Base-by-base conservation (phyloP, 1,140 invertebrate genomes). In the Hypsibius dujardini region DNA sequence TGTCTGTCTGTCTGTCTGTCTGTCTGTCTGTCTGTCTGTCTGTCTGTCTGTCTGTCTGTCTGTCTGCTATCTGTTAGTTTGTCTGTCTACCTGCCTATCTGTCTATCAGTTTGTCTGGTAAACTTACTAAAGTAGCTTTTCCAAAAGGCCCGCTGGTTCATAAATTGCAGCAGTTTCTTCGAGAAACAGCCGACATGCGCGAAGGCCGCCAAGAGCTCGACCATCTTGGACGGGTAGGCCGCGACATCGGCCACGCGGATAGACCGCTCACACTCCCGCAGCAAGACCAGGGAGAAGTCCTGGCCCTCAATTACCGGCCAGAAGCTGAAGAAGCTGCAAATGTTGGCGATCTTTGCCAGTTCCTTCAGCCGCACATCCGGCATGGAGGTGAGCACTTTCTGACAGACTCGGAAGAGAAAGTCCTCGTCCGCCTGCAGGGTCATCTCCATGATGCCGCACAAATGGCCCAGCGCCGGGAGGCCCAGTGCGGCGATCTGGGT, bases 291-390 rank as follows among this genome's bases (percentile, higher is more conserved):
- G n/a, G 3, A 67, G 42, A 67, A 67, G 45, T 67, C 62, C 62
- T 14, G 12, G 3, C 7, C 62, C 7, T 42, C 42, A 42, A 67
- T 3, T 3, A 14, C 42, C 62, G 62, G 62, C 7, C 62, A 42
- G 62, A 67, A 67, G 45, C 45, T 67, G 7, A 67, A 67, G 7
- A 67, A 67, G 42, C 7, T 42, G 42, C 62, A 67, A 7, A 42
- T 67, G 12, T 67, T 7, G 62, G 7, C 3, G 42, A 67, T 67
- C 42, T 67, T 67, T 42, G 62, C 62, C 7, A 67, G 3, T 14
- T 67, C 62, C 42, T 67, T 67, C 42, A 67, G 45, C 42, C 62
- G 12, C 3, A 67, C 62, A 67, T 67, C 42, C 7, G 62, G 62
- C 7, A 7, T 14, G 12, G 3, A 3, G 45, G 7, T 67, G 12